Base-by-base conservation (phyloP, 2,797 vertebrate species). In the Valencia hispanica region DNA sequence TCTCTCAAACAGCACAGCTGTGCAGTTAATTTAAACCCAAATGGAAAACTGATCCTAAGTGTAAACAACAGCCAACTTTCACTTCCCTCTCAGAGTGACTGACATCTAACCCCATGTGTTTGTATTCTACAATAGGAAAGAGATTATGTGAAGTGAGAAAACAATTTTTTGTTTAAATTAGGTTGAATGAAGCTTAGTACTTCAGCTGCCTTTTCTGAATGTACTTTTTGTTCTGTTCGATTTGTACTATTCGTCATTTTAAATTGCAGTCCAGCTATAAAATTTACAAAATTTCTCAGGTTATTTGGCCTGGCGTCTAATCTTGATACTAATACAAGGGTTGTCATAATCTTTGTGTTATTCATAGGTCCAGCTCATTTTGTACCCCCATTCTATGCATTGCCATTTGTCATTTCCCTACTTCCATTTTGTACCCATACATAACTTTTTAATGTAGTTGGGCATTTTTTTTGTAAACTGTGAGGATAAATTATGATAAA, bases 11-110 rank as follows among this genome's bases (percentile, higher is more conserved):
- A 14, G 11, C 51, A 66, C 93, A 93, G 92, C 91, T 94, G 93
- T 80, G 81, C 8, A 47, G 85, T 87, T 89, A 86, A 87, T 80
- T 90, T 84, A 78, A 80, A 85, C 45, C 45, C 70, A 11, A 79
- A 82, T 86, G 89, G 88, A 92, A 92, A 94, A 90, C 77, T 75
- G 30, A 89, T 89, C 89, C 86, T 76, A 18, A 88, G 63, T 84
- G 87, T 92, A 89, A 94, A 93, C 92, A 93, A 88, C 84, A 20
- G 75, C 48, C 80, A 79, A 87, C 91, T 94, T 93, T 94, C 93
- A 93, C 92, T 94, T 94, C 92, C 84, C 82, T 77, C 68, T 89
- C 34, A 69, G 18, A 57, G 36, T 0, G 0, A 69, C 14, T 45
- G 45, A 39, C 51, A 7, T 76, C 43, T 81, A 8, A 75, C 12